Evolutionary conservation across 1,140 invertebrate genomes (phyloP), one percentile per base, ranked within the genome.

Genomic region (Zaprionus capensis): DNA sequence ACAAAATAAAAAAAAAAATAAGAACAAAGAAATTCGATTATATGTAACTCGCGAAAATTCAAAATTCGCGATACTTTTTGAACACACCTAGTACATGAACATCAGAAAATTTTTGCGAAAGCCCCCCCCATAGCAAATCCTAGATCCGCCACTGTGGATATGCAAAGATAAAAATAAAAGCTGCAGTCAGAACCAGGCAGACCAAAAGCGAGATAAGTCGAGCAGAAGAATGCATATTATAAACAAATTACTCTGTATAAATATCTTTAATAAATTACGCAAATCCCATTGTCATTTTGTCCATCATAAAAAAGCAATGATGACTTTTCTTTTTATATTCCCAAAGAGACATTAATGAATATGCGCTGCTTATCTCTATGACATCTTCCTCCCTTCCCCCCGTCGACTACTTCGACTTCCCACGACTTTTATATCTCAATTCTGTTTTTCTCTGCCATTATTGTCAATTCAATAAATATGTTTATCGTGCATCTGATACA

Each of bases 271-370:
- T 46, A 46, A 46, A 46, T 46, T 46, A 20, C 5, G n/a, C 15
- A 46, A 46, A 46, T 46, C 41, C 41, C 41, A 46, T 46, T 17
- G 41, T 17, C 41, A 46, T 46, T 44, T 46, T 17, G 41, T 46
- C 5, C n/a, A 20, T 46, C 41, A n/a, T 46, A 46, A 46, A 46
- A 46, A 46, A 46, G 41, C 41, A 46, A 46, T 46, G 41, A 46
- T 17, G 41, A 20, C 17, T 17, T 46, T 17, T 9, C n/a, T 2
- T n/a, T 17, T 46, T 17, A 20, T 46, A 4, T n/a, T 17, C 41
- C 14, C 5, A n/a, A 41, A 15, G 4, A 6, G 14, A n/a, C 38
- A 46, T 9, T 46, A 46, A 46, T 46, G n/a, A 46, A 46, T 46
- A 46, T 46, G 41, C 41, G 41, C 41, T 11, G 41, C n/a, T 17